phyloP scores from a whole-genome alignment of 2,113 vertebrate genomes.

The Edolisoma coerulescens region DNA sequence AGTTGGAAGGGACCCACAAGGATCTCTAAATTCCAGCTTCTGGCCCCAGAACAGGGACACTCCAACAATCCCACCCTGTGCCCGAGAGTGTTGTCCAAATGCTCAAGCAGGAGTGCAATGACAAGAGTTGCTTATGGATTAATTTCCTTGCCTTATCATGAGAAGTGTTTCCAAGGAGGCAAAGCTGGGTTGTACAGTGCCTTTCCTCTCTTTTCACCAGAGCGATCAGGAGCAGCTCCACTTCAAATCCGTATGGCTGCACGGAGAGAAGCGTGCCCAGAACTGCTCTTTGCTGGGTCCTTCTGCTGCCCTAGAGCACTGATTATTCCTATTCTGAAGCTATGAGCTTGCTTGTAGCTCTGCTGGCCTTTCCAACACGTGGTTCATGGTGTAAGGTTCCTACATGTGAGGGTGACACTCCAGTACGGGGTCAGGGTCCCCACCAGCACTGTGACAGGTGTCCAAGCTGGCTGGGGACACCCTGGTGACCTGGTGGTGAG shows the following conservation, averaged over 20 bases:
- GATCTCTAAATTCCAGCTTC: neutral
- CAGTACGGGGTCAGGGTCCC: neutral
- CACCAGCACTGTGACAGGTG: neutral
- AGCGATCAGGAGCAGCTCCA: neutral
- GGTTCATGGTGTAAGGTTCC: neutral
- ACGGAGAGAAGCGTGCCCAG: neutral
- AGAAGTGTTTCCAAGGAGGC: neutral
- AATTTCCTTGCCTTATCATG: neutral
- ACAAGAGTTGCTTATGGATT: neutral
- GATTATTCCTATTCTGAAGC: neutral
- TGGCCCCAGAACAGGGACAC: neutral
- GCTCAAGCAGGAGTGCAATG: accelerated
- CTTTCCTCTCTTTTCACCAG: neutral
- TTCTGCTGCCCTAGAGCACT: neutral
- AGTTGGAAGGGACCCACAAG: neutral
- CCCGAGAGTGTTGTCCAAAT: accelerated
- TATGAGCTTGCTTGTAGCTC: neutral
- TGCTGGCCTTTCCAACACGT: neutral
- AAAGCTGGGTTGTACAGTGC: neutral
- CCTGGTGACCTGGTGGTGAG: neutral
- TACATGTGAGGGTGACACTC: neutral
- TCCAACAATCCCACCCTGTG: neutral
- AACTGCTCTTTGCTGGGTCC: neutral
- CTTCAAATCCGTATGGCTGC: neutral
- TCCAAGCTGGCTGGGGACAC: neutral